Evolutionary conservation across 2,888 invertebrate genomes (phyloP).

Genomic region (Andrena marginata): DNA sequence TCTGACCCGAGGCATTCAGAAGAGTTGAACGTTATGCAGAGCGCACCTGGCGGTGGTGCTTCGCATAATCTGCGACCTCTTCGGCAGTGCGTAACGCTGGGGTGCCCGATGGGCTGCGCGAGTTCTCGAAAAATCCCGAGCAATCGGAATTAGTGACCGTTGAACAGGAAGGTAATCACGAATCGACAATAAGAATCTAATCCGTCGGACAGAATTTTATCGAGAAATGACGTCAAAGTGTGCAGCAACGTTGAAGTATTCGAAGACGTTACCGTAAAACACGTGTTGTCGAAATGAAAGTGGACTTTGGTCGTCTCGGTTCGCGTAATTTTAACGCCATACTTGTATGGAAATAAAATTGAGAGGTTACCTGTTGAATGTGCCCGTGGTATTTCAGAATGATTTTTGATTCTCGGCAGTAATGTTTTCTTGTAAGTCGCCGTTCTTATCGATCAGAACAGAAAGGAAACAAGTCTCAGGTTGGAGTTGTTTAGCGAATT

Average conservation of each 20-base stretch:
- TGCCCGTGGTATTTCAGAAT: not conserved
- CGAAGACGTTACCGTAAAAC: not conserved
- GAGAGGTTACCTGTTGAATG: not conserved
- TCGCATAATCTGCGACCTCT: not conserved
- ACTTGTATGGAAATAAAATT: not conserved
- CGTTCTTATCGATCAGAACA: not conserved
- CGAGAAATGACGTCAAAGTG: constrained; percentile 26
- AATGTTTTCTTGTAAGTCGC: not conserved
- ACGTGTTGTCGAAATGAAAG: constrained; percentile 3
- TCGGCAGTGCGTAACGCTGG: constrained; percentile 16
- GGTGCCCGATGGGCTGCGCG: not conserved
- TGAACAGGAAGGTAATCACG: not conserved
- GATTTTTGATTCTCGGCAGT: not conserved
- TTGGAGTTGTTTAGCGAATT: not conserved
- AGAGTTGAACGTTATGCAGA: constrained; percentile 20
- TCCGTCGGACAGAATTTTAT: constrained; percentile 1
- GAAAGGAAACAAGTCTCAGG: not conserved
- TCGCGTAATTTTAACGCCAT: not conserved
- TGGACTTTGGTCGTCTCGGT: not conserved
- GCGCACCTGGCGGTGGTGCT: constrained; percentile 31
- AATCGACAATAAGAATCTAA: not conserved
- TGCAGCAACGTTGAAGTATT: not conserved
- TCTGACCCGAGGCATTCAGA: constrained; percentile 25
- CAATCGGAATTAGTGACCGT: not conserved
- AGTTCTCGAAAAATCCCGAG: not conserved